Evolutionary conservation across 1,140 invertebrate genomes (phyloP).

Genomic region (Heliconius hermathena): DNA sequence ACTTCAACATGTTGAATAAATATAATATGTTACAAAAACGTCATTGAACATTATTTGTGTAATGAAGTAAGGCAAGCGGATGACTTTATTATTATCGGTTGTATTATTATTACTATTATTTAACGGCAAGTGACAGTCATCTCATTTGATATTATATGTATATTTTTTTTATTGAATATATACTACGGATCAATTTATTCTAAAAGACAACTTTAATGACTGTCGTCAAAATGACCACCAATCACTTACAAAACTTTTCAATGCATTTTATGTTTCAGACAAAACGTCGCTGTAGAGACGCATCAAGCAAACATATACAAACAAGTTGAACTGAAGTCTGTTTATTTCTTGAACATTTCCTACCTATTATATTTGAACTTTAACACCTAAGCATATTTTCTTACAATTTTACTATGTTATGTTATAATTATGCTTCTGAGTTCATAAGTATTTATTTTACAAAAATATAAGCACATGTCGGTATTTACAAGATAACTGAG

Average conservation of each 20-base stretch:
- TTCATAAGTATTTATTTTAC: constrained; percentile 32
- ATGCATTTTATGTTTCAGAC: too few species aligned
- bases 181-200: background rate
- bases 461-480: constrained; percentile 38
- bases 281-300: background rate
- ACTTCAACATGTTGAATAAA: background rate
- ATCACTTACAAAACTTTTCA: background rate
- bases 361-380: constrained; percentile 10
- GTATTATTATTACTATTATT: background rate
- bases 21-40: background rate
- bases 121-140: background rate
- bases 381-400: constrained; percentile 14
- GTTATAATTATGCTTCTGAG: constrained; percentile 8
- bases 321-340: background rate
- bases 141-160: background rate
- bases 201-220: background rate
- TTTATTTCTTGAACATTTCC: constrained; percentile 9
- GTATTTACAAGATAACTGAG: constrained; percentile 30
- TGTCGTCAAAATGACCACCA: background rate
- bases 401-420: constrained; percentile 22
- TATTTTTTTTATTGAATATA: background rate
- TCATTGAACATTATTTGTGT: background rate
- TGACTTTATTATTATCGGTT: background rate
- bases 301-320: background rate
- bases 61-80: background rate